phyloP scores from a whole-genome alignment of 2,888 invertebrate genomes.

The Frankliniella intonsa region DNA sequence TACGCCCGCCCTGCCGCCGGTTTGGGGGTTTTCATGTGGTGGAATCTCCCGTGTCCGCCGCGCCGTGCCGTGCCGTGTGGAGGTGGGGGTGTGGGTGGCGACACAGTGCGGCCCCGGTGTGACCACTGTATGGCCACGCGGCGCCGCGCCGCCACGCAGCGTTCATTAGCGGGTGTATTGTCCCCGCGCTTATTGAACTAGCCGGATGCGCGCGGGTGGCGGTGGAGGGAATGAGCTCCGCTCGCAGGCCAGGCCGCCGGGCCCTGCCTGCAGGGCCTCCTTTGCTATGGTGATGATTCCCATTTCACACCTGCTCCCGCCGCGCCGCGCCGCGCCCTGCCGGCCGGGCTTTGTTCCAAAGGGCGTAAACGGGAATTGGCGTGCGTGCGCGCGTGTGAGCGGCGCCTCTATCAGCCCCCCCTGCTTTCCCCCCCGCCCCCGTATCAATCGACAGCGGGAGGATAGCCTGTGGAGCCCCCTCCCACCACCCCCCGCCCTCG shows the following conservation, averaged over 20 bases:
- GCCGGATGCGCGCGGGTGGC: neutral
- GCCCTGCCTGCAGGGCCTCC: too few relatives aligned
- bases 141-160: neutral
- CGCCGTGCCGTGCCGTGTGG: neutral
- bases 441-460: neutral
- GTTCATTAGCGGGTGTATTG: conserved; percentile 1
- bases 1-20: neutral
- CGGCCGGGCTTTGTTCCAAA: neutral
- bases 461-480: neutral
- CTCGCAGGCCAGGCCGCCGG: too few relatives aligned
- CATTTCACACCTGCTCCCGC: conserved; percentile 11
- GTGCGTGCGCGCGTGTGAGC: neutral
- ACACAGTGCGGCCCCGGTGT: neutral
- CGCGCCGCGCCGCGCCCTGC: neutral
- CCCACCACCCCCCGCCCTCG: neutral
- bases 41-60: too few relatives aligned
- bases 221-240: neutral
- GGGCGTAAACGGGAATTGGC: conserved; percentile 5
- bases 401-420: neutral
- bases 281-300: conserved; percentile 1
- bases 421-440: too few relatives aligned
- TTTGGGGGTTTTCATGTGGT: neutral
- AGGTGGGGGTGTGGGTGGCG: neutral
- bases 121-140: neutral
- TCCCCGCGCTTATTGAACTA: conserved; percentile 10